phyloP scores from a whole-genome alignment of 1,140 invertebrate species.

The Ceratina calcarata region DNA sequence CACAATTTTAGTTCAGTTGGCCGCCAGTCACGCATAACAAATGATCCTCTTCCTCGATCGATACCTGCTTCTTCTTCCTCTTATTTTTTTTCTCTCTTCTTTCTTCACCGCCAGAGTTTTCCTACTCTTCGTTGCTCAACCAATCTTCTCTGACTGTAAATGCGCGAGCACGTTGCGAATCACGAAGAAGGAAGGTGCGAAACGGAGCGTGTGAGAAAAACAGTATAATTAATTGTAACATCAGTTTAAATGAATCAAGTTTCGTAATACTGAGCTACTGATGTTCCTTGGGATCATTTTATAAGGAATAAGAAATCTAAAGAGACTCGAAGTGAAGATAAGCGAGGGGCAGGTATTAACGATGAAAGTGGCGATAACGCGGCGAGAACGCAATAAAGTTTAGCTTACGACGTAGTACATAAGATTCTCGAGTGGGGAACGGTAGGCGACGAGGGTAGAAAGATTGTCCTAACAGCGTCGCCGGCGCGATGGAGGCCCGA shows the following conservation, averaged over 20 bases:
- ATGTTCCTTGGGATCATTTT: too few species aligned
- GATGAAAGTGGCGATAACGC: neutral
- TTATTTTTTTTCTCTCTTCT: too few species aligned
- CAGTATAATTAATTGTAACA: too few species aligned
- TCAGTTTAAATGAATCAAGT: too few species aligned
- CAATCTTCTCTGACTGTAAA: neutral
- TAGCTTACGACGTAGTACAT: neutral
- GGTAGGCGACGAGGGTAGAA: neutral
- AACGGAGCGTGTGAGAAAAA: too few species aligned
- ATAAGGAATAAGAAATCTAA: too few species aligned
- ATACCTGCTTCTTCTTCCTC: neutral
- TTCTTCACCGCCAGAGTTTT: neutral
- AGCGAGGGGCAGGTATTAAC: neutral
- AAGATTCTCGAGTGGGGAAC: neutral
- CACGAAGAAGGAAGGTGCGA: too few species aligned
- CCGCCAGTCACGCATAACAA: conserved; percentile 65
- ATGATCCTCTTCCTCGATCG: conserved; percentile 35
- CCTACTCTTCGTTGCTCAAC: neutral
- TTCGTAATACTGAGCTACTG: too few species aligned
- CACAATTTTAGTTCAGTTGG: conserved; percentile 65
- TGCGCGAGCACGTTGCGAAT: too few species aligned
- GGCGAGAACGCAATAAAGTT: conserved; percentile 1
- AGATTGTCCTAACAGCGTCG: conserved; percentile 16
- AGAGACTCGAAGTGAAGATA: too few species aligned
- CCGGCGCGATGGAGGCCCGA: conserved; percentile 11